Conservation (phyloP, 2,797 vertebrate species). For the Dromococcyx pavoninus region DNA sequence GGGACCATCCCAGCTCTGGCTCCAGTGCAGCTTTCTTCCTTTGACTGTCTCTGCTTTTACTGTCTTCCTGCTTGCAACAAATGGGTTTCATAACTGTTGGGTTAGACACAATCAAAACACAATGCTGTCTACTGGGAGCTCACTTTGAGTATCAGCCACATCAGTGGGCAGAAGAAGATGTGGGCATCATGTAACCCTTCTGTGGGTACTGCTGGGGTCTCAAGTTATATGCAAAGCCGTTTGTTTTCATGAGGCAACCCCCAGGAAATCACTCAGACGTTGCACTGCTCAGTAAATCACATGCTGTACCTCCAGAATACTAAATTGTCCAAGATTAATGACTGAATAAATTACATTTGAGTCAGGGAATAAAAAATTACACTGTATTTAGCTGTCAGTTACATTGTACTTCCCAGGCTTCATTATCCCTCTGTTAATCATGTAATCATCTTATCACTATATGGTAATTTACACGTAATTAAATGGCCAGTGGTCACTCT, state of each 20-base stretch:
- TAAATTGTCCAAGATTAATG: background rate
- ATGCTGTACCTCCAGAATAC: background rate
- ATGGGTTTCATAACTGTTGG: rapidly evolving
- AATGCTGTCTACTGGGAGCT: background rate
- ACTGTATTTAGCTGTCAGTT: background rate
- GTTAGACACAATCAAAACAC: background rate
- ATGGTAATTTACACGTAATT: background rate
- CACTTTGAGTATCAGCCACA: rapidly evolving
- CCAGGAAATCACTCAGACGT: background rate
- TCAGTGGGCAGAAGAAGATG: background rate
- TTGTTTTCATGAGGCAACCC: background rate
- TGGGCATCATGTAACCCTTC: background rate
- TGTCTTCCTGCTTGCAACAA: background rate
- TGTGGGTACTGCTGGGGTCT: background rate
- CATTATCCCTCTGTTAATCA: background rate
- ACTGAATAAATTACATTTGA: background rate
- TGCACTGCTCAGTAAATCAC: background rate
- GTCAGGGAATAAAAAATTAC: background rate
- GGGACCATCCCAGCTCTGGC: background rate
- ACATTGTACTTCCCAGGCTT: background rate
- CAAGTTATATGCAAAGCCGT: background rate
- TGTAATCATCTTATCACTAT: background rate
- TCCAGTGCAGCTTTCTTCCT: rapidly evolving
- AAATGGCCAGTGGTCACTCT: background rate
- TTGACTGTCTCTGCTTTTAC: background rate